phyloP scores from a whole-genome alignment of 1,140 invertebrate species.

The Philotrypesis tridentata region DNA sequence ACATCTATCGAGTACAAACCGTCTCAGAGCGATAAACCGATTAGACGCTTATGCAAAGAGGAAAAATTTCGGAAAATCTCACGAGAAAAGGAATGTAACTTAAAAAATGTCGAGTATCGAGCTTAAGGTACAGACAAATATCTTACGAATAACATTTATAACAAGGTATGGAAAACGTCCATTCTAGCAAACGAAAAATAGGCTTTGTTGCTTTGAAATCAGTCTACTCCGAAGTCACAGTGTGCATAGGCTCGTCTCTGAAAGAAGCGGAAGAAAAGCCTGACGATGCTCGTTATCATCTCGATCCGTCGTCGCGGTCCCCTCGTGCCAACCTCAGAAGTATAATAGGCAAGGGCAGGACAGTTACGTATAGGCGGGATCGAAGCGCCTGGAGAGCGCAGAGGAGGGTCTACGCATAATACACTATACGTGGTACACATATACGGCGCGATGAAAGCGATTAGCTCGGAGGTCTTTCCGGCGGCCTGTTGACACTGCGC shows the following conservation, averaged over 20 bases:
- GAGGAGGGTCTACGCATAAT: too few species aligned
- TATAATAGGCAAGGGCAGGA: constrained; percentile 8
- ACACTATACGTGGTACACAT: too few species aligned
- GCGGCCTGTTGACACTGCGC: constrained; percentile 64
- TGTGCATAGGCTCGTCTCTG: not conserved
- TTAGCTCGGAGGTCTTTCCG: constrained; percentile 59
- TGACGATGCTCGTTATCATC: not conserved
- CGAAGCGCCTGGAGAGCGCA: not conserved
- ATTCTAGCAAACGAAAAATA: not conserved
- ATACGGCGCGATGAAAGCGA: constrained; percentile 30
- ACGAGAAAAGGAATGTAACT: too few species aligned
- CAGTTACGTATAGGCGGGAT: not conserved
- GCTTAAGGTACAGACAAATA: too few species aligned
- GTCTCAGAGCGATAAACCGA: too few species aligned
- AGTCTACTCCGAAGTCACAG: not conserved
- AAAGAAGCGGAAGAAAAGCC: not conserved
- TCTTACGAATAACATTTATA: too few species aligned
- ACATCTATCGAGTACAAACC: too few species aligned
- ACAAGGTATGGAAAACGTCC: too few species aligned
- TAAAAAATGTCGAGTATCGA: too few species aligned
- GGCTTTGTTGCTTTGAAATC: not conserved
- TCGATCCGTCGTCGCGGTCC: not conserved
- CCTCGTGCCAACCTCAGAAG: not conserved
- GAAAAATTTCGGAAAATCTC: too few species aligned
- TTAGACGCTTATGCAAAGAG: too few species aligned